Evolutionary conservation across 2,888 invertebrate species (phyloP).

Genomic region (Neoaliturus tenellus): DNA sequence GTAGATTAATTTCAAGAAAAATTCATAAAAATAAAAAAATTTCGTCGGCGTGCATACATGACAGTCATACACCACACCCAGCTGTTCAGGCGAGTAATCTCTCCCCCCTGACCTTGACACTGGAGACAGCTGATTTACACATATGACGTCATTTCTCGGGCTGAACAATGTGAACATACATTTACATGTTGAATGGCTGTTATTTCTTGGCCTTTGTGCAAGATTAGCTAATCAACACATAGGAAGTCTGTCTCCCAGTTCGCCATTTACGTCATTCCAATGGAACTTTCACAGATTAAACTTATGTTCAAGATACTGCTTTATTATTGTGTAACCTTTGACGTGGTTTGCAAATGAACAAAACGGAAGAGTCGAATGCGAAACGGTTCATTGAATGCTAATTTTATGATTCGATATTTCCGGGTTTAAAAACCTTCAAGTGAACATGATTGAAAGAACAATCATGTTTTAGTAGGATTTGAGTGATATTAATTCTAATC

Average conservation of each 20-base stretch:
- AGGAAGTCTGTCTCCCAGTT: background rate
- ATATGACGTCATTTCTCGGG: background rate
- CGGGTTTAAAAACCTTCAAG: no score
- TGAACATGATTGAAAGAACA: no score
- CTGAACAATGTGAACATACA: conserved; percentile 5
- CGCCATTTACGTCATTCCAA: background rate
- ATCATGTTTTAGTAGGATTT: no score
- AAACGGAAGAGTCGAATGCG: background rate
- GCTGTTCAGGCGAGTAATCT: background rate
- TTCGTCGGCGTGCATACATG: no score
- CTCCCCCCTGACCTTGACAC: background rate
- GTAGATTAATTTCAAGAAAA: no score
- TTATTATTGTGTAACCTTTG: no score
- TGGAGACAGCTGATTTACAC: conserved; percentile 18
- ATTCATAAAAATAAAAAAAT: no score
- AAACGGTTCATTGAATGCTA: background rate
- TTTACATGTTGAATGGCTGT: background rate
- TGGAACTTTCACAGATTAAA: background rate
- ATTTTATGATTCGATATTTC: background rate
- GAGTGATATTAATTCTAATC: no score
- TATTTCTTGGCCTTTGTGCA: background rate
- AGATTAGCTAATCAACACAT: conserved; percentile 15
- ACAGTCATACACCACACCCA: background rate
- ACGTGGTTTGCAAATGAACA: background rate
- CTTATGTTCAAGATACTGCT: no score